Percentiles rank a stretch among this genome's conserved stretches.
Conservation (phyloP, 2,797 vertebrate species). For the Crenichthys baileyi region DNA sequence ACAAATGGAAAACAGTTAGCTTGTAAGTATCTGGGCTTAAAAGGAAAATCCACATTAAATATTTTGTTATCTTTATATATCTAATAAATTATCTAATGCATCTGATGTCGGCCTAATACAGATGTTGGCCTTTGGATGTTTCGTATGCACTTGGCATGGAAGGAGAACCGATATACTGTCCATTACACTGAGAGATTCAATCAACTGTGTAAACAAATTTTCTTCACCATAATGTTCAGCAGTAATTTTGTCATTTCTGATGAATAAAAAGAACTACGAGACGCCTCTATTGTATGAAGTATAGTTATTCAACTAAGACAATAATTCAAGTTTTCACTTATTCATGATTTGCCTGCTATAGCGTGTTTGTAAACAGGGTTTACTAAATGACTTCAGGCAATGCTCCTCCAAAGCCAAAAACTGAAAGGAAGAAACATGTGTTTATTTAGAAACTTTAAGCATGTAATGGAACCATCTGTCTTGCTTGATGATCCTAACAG, state of each 20-base stretch:
- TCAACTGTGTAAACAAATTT: conserved; percentile 31
- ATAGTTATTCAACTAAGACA: no score
- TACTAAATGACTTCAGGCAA: not conserved
- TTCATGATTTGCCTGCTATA: not conserved
- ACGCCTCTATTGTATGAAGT: no score
- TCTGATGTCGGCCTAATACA: conserved; percentile 61
- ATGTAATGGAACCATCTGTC: not conserved
- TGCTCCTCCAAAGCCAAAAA: not conserved
- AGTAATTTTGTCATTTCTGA: not conserved
- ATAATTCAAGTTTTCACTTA: no score
- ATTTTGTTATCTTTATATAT: conserved; percentile 50
- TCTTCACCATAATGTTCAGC: not conserved
- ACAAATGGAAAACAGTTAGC: conserved; percentile 57
- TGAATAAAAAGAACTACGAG: not conserved
- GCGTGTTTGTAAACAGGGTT: not conserved
- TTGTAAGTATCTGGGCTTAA: conserved; percentile 62
- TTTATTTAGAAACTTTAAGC: not conserved
- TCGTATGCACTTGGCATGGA: conserved; percentile 37
- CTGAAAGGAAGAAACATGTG: not conserved
- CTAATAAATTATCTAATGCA: conserved; percentile 42
- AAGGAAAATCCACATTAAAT: conserved; percentile 41
- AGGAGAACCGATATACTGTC: conserved; percentile 47
- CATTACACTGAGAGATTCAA: conserved; percentile 46
- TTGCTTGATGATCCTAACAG: not conserved
- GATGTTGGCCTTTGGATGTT: conserved; percentile 53